A percentile compares a stretch with the other conserved stretches of the same genome.
Evolutionary conservation across 2,888 invertebrate species (phyloP).

Genomic region (Alentia gelatinosa): DNA sequence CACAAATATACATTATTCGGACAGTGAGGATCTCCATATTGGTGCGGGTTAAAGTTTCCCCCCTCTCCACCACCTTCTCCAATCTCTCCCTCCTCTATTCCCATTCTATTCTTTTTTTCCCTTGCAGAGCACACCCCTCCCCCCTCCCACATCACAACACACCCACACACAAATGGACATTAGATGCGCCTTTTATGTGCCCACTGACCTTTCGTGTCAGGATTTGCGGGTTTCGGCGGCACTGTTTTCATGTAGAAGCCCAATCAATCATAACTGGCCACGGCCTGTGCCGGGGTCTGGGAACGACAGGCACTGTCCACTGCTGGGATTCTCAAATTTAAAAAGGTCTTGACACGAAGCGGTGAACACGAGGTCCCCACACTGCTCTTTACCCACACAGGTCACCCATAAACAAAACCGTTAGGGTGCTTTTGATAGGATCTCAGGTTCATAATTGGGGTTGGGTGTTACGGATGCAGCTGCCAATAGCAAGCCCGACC

Average conservation of each 20-base stretch:
- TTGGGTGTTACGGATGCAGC: conserved; percentile 43
- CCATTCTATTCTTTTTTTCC: background rate
- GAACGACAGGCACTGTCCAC: background rate
- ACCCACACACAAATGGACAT: conserved; percentile 44
- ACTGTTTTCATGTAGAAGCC: conserved; percentile 39
- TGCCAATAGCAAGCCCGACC: background rate
- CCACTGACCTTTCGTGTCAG: conserved; percentile 36
- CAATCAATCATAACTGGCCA: conserved; percentile 39
- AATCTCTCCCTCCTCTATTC: background rate
- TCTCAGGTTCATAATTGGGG: background rate
- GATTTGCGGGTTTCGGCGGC: conserved; percentile 48
- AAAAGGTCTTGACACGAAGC: conserved; percentile 42
- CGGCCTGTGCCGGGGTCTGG: background rate
- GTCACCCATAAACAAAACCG: conserved; percentile 8
- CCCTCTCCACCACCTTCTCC: too few relatives aligned
- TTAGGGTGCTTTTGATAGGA: conserved; percentile 43
- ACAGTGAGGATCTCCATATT: too few relatives aligned
- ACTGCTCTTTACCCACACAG: too few relatives aligned
- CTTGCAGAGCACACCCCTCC: background rate
- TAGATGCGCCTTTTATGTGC: conserved; percentile 42
- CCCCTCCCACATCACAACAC: background rate
- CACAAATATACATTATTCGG: too few relatives aligned
- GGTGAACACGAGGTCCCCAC: too few relatives aligned
- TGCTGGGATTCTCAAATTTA: conserved; percentile 24
- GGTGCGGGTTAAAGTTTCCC: too few relatives aligned